Percentiles rank a stretch among this genome's conserved stretches.
Evolutionary conservation across 2,797 vertebrate species (phyloP).

Genomic region (Monodelphis domestica): DNA sequence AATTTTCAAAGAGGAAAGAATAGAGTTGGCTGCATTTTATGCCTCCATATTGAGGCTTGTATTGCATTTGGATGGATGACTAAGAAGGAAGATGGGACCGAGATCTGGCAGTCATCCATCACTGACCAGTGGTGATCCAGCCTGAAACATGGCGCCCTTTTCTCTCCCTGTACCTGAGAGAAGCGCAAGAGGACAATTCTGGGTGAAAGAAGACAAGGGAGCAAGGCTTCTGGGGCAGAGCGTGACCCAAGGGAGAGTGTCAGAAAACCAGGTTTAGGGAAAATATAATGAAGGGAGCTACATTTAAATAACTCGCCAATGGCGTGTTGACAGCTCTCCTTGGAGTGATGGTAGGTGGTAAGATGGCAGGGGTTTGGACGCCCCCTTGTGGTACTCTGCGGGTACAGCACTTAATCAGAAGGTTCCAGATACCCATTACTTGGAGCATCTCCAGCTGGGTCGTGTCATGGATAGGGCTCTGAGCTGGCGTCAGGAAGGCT

Average conservation of each 20-base stretch:
- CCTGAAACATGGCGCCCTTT: not conserved
- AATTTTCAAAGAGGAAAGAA: not conserved
- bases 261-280: not conserved
- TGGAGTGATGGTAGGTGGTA: not conserved
- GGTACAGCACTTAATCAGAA: not conserved
- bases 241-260: too few species aligned
- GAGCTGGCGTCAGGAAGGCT: too few species aligned
- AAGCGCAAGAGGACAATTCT: not conserved
- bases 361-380: not conserved
- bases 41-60: too few species aligned
- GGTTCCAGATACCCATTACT: not conserved
- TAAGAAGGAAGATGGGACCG: not conserved
- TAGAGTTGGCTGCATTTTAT: not conserved
- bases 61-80: not conserved
- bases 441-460: not conserved
- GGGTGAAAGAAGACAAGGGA: not conserved
- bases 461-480: not conserved
- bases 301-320: accelerated
- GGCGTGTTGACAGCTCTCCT: too few species aligned
- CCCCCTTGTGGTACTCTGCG: conserved; percentile 1
- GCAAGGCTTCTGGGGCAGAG: not conserved
- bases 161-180: not conserved
- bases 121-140: not conserved
- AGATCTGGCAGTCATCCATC: not conserved
- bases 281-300: not conserved